Evolutionary conservation across 2,113 vertebrate genomes (phyloP).

Genomic region (Corythaeola cristata): DNA sequence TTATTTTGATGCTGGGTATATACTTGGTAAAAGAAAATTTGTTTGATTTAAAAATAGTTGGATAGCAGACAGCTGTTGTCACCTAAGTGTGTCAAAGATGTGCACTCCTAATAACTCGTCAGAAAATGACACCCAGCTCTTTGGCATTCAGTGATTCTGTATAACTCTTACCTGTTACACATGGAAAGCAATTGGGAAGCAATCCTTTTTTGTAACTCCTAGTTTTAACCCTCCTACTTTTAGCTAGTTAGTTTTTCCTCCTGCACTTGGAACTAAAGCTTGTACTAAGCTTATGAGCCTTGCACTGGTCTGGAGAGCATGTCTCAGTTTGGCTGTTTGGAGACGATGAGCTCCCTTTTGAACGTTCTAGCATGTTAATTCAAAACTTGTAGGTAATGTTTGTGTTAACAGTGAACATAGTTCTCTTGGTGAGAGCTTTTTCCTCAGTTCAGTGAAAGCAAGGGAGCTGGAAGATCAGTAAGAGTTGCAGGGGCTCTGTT

Average conservation of each 20-base stretch:
- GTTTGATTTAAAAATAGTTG: neutral
- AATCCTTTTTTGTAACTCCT: neutral
- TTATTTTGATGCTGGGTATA: neutral
- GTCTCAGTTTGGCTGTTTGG: neutral
- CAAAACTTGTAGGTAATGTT: neutral
- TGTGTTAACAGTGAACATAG: neutral
- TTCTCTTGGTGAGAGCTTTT: neutral
- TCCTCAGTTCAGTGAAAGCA: neutral
- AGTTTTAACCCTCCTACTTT: neutral
- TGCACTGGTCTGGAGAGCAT: rapidly evolving
- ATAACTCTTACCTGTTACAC: neutral
- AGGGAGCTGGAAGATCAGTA: neutral
- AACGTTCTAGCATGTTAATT: neutral
- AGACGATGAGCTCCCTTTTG: neutral
- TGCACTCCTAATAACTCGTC: neutral
- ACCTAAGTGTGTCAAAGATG: neutral
- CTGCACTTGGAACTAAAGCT: neutral
- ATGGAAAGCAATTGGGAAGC: neutral
- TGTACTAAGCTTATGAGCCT: neutral
- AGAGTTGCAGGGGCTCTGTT: neutral
- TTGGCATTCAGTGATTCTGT: neutral
- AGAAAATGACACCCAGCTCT: neutral
- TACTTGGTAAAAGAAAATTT: neutral
- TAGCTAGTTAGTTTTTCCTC: neutral
- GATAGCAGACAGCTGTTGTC: neutral